Evolutionary conservation across 2,797 vertebrate genomes (phyloP).

Genomic region (Myripristis jacobus): DNA sequence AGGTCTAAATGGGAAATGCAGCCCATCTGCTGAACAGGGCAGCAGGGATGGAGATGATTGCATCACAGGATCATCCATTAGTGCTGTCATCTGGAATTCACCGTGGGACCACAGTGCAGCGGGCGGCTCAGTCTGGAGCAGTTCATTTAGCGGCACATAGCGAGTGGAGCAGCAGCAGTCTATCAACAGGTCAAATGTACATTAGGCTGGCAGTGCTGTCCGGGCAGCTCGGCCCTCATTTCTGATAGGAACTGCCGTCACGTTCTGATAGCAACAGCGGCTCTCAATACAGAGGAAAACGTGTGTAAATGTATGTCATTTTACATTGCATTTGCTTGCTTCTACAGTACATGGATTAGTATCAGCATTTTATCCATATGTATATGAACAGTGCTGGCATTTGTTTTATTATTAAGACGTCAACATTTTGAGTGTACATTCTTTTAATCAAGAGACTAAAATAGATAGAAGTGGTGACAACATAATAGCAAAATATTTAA

Average conservation of each 20-base stretch:
- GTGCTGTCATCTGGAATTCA: slow-evolving; percentile 70
- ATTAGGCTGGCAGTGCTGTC: slow-evolving; percentile 22
- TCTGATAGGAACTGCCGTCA: slow-evolving; percentile 37
- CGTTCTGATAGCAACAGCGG: not conserved
- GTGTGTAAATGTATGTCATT: not conserved
- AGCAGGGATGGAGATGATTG: slow-evolving; percentile 71
- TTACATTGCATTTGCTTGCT: not conserved
- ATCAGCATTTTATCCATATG: too few species aligned
- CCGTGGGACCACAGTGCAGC: slow-evolving; percentile 55
- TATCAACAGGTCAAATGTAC: slow-evolving; percentile 54
- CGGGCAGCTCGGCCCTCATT: slow-evolving; percentile 20
- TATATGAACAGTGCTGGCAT: too few species aligned
- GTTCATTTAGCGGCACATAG: slow-evolving; percentile 45
- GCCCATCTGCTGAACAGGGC: slow-evolving; percentile 68
- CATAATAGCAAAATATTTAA: too few species aligned
- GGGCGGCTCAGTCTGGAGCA: slow-evolving; percentile 37
- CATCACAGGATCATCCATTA: slow-evolving; percentile 74
- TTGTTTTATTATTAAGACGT: too few species aligned
- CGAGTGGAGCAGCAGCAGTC: slow-evolving; percentile 34
- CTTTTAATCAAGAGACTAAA: not conserved
- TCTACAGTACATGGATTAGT: not conserved
- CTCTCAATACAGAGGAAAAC: not conserved
- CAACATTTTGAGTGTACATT: not conserved
- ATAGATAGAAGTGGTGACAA: not conserved
- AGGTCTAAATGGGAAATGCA: slow-evolving; percentile 63